Percentiles rank a stretch among this genome's conserved stretches.
Conservation (phyloP, 2,797 vertebrate species). For the Poecilia gillii region DNA sequence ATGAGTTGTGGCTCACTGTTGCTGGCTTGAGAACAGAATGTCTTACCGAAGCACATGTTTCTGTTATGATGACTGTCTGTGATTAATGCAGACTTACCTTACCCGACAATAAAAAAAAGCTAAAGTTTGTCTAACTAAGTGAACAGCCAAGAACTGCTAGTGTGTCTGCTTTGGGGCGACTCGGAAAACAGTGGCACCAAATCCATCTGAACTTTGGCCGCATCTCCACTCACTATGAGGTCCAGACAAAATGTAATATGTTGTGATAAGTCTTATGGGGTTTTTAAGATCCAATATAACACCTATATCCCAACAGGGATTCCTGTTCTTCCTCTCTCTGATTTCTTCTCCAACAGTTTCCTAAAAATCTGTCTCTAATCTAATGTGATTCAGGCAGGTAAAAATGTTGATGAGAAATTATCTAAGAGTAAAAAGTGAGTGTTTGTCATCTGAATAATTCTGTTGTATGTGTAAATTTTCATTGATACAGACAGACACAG, state of each 20-base stretch:
- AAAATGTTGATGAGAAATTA: not conserved
- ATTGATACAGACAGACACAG: not conserved
- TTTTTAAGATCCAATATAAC: not conserved
- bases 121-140: slow-evolving; percentile 25
- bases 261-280: slow-evolving; percentile 43
- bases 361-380: slow-evolving; percentile 60
- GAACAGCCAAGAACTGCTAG: slow-evolving; percentile 6
- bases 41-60: slow-evolving; percentile 38
- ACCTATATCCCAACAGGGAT: slow-evolving; percentile 12
- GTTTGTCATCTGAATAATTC: not conserved
- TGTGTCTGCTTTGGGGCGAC: slow-evolving; percentile 1
- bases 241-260: slow-evolving; percentile 48
- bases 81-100: slow-evolving; percentile 28
- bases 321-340: slow-evolving; percentile 8
- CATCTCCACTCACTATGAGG: slow-evolving; percentile 48
- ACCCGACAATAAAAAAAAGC: not conserved
- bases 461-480: not conserved
- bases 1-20: slow-evolving; percentile 36
- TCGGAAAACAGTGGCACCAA: not conserved
- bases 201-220: slow-evolving; percentile 22
- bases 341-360: slow-evolving; percentile 33
- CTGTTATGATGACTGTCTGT: slow-evolving; percentile 46
- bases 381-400: slow-evolving; percentile 1
- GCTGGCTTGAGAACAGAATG: slow-evolving; percentile 28
- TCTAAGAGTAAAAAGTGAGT: not conserved